Evolutionary conservation across 1,140 invertebrate genomes (phyloP), one percentile per base, ranked within the genome.

Genomic region (Zaprionus gabonicus): DNA sequence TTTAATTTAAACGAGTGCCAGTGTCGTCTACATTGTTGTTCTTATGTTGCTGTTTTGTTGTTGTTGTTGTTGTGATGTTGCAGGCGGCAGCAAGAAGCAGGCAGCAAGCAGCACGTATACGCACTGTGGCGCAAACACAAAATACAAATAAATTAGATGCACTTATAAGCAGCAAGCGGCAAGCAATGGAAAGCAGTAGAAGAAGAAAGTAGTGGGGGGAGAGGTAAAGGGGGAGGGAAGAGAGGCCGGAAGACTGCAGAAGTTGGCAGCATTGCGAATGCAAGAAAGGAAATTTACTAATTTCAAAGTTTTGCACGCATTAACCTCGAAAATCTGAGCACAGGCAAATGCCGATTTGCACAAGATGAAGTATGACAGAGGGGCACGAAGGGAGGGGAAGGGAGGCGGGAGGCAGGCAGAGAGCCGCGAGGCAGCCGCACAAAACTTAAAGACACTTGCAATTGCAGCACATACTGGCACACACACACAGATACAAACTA

Each of bases 61-160:
- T 51, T 79, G n/a, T n/a, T n/a, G 80, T 68, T 65, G 77, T 71
- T 57, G 59, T n/a, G 12, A 6, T n/a, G 38, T 49, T 78, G 62
- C 20, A 70, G 59, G 57, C 41, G 53, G 68, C 27, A 69, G 71
- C 38, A 78, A 59, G 28, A 60, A 69, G 71, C 38, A 78, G 56
- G 28, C 57, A 56, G 59, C 76, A 72, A 53, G 69, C 46, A 85
- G 75, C 82, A 85, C 82, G 82, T 82, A 85, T 86, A 82, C 82
- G 82, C 82, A 86, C 76, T 82, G 79, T 77, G 82, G 82, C 60
- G 76, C 85, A 88, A 88, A 88, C 82, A 81, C 81, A 88, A 88
- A 88, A 80, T 80, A 90, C 85, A 90, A 88, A 88, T 88, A 90
- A 88, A 88, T 88, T 90, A 84, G 85, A 90, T 88, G 84, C 84